A percentile compares a stretch with the other conserved stretches of the same genome.
phyloP scores from a whole-genome alignment of 2,797 vertebrate species.

The Oreochromis grahami region DNA sequence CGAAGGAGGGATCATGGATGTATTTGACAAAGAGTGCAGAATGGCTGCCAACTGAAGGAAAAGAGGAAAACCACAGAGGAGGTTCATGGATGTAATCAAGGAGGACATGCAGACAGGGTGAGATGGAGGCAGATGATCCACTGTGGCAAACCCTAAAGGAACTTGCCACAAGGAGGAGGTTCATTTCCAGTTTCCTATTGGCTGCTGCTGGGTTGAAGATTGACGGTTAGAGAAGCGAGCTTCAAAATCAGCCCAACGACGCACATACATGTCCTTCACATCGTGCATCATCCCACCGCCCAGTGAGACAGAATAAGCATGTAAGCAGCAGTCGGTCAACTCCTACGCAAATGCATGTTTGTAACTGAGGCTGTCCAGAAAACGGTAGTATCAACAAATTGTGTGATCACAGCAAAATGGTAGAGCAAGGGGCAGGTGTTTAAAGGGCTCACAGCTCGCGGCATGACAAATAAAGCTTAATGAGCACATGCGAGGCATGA shows the following conservation, averaged over 20 bases:
- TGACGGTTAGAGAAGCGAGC: neutral
- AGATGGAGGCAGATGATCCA: neutral
- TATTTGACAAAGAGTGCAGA: neutral
- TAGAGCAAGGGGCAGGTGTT: neutral
- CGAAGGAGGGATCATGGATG: too few species aligned
- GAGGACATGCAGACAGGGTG: neutral
- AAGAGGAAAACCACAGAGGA: neutral
- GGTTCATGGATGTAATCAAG: neutral
- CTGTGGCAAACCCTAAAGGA: neutral
- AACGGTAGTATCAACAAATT: neutral
- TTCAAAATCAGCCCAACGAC: neutral
- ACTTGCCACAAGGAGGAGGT: neutral
- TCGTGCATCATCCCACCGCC: neutral
- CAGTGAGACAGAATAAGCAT: neutral
- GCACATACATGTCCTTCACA: neutral
- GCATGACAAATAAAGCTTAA: constrained; percentile 25
- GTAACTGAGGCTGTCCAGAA: neutral
- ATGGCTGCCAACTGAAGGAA: neutral
- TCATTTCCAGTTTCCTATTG: neutral
- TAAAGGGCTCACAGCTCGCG: neutral
- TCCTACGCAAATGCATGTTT: constrained; percentile 1
- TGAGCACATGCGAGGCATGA: constrained; percentile 30
- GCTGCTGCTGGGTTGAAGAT: neutral
- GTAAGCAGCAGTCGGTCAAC: neutral
- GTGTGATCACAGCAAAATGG: neutral